Evolutionary conservation across 2,888 invertebrate species (phyloP), one percentile per base, ranked within the genome.

Genomic region (Lordiphosa andalusiaca): DNA sequence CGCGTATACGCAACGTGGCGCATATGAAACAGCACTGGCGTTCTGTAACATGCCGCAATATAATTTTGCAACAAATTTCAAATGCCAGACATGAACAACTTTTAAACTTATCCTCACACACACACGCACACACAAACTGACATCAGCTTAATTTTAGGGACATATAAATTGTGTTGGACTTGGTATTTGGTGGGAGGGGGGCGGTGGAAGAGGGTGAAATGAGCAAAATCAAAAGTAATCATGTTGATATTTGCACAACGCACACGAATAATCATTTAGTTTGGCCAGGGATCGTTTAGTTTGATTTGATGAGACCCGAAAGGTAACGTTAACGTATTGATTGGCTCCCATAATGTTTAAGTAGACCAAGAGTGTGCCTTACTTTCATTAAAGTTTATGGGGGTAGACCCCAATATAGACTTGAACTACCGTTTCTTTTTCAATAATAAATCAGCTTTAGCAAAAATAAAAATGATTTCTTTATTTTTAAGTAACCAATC

Each of bases 31-130:
- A 69, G 56, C 49, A 39, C 52, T 5, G 21, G 35, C 47, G 56
- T 25, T 60, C 47, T 49, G 39, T 49, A 58, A 56, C 47, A 65
- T 51, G 51, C 46, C 57, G 54, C 54, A 61, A 57, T 61, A 64
- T 50, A 71, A 82, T 80, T 68, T 78, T 73, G 76, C 60, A 75
- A 65, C 83, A 72, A 77, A 78, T 77, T 80, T 76, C 66, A 75
- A 82, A 82, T 77, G 80, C 77, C 47, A 80, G 66, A 67, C 83
- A 77, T 78, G 77, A 80, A 70, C 67, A 77, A 82, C 76, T 82
- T 77, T 78, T 78, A 70, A 77, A 75, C 78, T 81, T 68, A 21
- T 36, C 44, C 63, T 57, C 50, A 48, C 42, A 57, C 30, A 54
- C 39, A 56, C 65, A 54, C 62, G 48, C 54, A 33, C 55, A 53